phyloP scores from a whole-genome alignment of 2,113 vertebrate genomes.

The Megaleporinus macrocephalus region DNA sequence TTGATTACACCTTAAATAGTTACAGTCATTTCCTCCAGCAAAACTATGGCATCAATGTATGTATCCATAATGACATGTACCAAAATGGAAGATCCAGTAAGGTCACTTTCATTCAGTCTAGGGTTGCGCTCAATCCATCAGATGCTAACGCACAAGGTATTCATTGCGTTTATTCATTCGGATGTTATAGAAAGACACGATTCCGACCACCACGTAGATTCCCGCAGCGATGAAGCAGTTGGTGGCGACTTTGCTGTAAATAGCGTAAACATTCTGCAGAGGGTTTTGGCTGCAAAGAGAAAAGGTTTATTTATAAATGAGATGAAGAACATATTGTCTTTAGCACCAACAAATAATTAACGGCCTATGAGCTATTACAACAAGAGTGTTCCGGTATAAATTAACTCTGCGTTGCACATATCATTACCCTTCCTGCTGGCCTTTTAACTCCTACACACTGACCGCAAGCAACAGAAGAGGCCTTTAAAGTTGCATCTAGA shows the following conservation, averaged over 20 bases:
- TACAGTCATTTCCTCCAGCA: neutral
- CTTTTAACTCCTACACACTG: neutral
- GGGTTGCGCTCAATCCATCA: conserved; percentile 23
- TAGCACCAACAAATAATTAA: too few relatives aligned
- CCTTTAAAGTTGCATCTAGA: neutral
- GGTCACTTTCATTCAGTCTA: neutral
- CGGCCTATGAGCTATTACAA: too few relatives aligned
- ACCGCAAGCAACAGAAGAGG: neutral
- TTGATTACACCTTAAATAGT: conserved; percentile 16
- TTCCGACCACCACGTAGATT: conserved; percentile 80
- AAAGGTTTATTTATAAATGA: neutral
- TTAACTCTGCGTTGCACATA: neutral
- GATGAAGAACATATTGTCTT: too few relatives aligned
- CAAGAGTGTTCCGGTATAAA: neutral
- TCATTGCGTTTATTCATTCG: conserved; percentile 84
- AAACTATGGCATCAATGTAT: neutral
- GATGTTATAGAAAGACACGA: conserved; percentile 84
- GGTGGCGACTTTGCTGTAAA: conserved; percentile 85
- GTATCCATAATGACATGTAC: neutral
- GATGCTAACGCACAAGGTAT: conserved; percentile 82
- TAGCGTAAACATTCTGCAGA: conserved; percentile 70
- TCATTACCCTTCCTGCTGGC: neutral
- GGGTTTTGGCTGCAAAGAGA: conserved; percentile 50
- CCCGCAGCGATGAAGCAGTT: conserved; percentile 89
- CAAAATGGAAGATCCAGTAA: neutral